Evolutionary conservation across 2,888 invertebrate species (phyloP), one percentile per base, ranked within the genome.

Genomic region (Tetragonisca angustula): DNA sequence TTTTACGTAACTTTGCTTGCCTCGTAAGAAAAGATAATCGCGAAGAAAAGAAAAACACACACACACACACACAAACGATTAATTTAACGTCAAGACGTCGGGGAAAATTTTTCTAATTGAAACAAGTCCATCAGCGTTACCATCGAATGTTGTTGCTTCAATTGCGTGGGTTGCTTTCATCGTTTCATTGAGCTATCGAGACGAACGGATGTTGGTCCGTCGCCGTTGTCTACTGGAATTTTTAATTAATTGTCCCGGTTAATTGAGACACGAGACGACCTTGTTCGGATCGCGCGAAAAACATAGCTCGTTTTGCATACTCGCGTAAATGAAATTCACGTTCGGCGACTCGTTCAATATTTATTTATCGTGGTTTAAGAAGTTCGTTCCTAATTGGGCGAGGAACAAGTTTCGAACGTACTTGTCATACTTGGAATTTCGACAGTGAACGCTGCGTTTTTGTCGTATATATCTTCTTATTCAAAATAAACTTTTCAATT

Each of bases 231-330:
- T 81, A 76, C 54, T 78, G 81, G 77, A 85, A 85, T 89, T 89
- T 85, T 90, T 86, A 84, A 85, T 89, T 89, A 89, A 89, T 89
- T 84, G 88, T 83, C 76, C 76, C 82, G 76, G 81, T 87, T 85
- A 88, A 89, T 88, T 89, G 87, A 85, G 65, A 43, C 32, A 74
- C 70, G 82, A 56, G 65, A 62, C 71, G 69, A 32, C 19, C 36
- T 65, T 56, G 32, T 67, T 65, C 61, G n/a, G 15, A 13, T 36
- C 69, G 52, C n/a, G 54, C 2, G 67, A n/a, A 49, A 61, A 64
- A 80, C 32, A 21, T 9, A 21, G 27, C 56, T n/a, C 24, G 43
- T 59, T 67, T n/a, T 17, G 71, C 61, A 32, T 61, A 71, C 67
- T 56, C 21, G 62, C 59, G n/a, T 43, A 62, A 62, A 62, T 69